Percentiles rank a stretch among this genome's conserved stretches.
Evolutionary conservation across 1,140 invertebrate genomes (phyloP).

Genomic region (Drosophila setifemur): DNA sequence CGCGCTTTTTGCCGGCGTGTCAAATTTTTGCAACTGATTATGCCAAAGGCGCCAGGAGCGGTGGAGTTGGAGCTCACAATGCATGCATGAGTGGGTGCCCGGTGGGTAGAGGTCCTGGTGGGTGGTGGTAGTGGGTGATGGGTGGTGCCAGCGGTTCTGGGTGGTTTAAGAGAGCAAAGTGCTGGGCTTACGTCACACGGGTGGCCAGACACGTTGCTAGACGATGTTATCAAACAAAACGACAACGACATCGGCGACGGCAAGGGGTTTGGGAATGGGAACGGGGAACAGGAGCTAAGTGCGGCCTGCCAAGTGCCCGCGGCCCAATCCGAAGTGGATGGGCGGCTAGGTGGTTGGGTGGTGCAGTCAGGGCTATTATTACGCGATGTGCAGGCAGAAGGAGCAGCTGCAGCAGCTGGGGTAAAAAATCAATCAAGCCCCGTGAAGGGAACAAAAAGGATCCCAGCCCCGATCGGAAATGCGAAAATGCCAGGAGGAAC

Average conservation of each 20-base stretch:
- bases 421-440: conserved; percentile 69
- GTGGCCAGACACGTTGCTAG: conserved; percentile 70
- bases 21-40: conserved; percentile 77
- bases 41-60: conserved; percentile 53
- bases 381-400: conserved; percentile 28
- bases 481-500: conserved; percentile 25
- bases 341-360: background rate
- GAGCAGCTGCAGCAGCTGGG: conserved; percentile 5
- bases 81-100: conserved; percentile 9
- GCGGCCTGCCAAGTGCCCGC: conserved; percentile 63
- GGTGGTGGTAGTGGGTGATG: background rate
- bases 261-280: too few relatives aligned
- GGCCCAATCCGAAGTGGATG: conserved; percentile 43
- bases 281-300: conserved; percentile 40
- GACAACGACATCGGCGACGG: conserved; percentile 27
- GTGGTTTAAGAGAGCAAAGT: background rate
- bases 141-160: background rate
- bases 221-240: conserved; percentile 77
- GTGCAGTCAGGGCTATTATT: conserved; percentile 45
- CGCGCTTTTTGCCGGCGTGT: conserved; percentile 56
- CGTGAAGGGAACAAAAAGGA: conserved; percentile 1
- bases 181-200: conserved; percentile 40
- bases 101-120: background rate
- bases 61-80: conserved; percentile 31
- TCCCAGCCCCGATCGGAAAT: conserved; percentile 14